Percentiles rank a stretch among this genome's conserved stretches.
phyloP scores from a whole-genome alignment of 2,113 vertebrate species.

The Meleagris gallopavo region DNA sequence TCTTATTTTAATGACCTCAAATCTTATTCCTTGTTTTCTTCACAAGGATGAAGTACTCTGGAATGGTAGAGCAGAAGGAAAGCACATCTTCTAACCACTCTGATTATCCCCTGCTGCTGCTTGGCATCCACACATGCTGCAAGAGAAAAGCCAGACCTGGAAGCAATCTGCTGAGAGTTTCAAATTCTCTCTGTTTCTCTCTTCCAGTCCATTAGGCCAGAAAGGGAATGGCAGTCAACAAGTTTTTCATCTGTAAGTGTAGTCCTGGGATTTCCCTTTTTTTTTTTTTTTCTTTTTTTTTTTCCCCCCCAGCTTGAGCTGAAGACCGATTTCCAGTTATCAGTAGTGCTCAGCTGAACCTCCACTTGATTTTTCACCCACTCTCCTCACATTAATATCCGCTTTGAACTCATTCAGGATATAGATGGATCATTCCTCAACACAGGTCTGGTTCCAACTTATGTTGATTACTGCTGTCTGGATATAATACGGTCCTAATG shows the following conservation, averaged over 20 bases:
- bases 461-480: neutral
- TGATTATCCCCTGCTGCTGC: slow-evolving; percentile 62
- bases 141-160: slow-evolving; percentile 57
- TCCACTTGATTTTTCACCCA: neutral
- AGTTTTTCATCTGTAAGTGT: slow-evolving; percentile 36
- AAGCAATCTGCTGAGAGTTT: slow-evolving; percentile 66
- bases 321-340: neutral
- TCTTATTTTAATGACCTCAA: neutral
- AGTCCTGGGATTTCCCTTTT: slow-evolving; percentile 41
- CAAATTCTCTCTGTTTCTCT: slow-evolving; percentile 56
- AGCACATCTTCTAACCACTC: neutral
- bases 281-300: neutral
- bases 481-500: neutral
- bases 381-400: neutral
- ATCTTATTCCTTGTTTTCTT: slow-evolving; percentile 3
- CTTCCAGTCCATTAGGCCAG: slow-evolving; percentile 60
- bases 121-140: slow-evolving; percentile 38
- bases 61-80: slow-evolving; percentile 29
- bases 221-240: slow-evolving; percentile 53
- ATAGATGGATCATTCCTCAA: neutral
- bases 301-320: neutral
- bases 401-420: neutral
- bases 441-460: neutral
- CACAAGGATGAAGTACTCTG: neutral
- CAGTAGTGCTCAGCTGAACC: neutral